A percentile compares a stretch with the other conserved stretches of the same genome.
These are phyloP conservation scores for Aethes cnicana DNA, from an alignment of 2,888 invertebrate genomes.

Conservation along the genomic window DNA sequence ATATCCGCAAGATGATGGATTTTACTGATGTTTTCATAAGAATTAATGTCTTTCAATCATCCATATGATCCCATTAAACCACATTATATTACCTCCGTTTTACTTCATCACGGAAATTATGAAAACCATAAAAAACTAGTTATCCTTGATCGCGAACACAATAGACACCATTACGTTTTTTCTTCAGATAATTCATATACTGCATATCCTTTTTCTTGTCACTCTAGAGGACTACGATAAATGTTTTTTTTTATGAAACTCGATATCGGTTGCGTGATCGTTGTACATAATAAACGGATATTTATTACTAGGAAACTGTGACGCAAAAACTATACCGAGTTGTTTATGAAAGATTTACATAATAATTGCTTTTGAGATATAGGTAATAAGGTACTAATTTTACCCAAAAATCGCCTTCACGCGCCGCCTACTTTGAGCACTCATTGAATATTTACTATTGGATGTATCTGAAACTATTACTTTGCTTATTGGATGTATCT, in stretches of 20 bases:
- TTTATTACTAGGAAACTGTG: background rate
- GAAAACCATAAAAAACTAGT: conserved; percentile 64
- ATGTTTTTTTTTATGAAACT: conserved; percentile 42
- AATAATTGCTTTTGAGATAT: no score
- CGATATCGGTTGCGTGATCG: conserved; percentile 42
- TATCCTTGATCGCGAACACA: conserved; percentile 70
- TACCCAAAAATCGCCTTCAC: no score
- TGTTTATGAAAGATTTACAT: no score
- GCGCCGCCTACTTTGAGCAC: no score
- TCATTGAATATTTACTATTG: no score
- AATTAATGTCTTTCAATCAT: conserved; percentile 1
- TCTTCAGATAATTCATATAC: conserved; percentile 68
- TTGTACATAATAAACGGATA: background rate
- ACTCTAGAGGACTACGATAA: conserved; percentile 40
- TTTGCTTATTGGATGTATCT: no score
- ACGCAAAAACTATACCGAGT: no score
- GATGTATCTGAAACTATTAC: no score
- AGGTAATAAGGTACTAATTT: no score
- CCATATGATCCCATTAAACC: conserved; percentile 17
- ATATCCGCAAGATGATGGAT: no score
- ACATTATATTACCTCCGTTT: conserved; percentile 32
- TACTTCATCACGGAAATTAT: conserved; percentile 62
- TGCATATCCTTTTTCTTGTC: conserved; percentile 60
- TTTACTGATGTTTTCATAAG: background rate
- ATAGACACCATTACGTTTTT: conserved; percentile 65